phyloP scores from a whole-genome alignment of 1,140 invertebrate species.

The Bombus consobrinus region DNA sequence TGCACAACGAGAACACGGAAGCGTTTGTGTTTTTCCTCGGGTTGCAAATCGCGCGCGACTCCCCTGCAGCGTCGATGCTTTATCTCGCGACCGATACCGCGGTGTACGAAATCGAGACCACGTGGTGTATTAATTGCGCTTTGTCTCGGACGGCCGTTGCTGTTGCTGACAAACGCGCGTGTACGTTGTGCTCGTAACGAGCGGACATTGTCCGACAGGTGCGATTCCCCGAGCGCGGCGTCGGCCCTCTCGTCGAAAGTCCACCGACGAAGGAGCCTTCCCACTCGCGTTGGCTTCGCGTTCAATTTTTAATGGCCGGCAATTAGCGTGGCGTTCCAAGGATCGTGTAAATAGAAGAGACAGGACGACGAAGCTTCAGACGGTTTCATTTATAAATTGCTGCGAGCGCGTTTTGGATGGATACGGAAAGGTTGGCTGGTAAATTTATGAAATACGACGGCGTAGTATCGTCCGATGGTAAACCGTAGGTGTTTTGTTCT shows the following conservation, averaged over 20 bases:
- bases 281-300: not conserved
- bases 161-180: conserved; percentile 34
- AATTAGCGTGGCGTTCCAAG: not conserved
- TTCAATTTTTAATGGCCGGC: conserved; percentile 37
- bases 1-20: conserved; percentile 43
- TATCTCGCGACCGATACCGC: conserved; percentile 39
- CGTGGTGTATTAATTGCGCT: conserved; percentile 63
- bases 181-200: conserved; percentile 61
- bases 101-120: conserved; percentile 6
- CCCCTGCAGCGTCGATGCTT: conserved; percentile 4
- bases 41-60: conserved; percentile 3
- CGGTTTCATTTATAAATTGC: no score
- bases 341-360: not conserved
- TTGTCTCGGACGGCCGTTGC: conserved; percentile 58
- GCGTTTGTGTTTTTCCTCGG: conserved; percentile 8
- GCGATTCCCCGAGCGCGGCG: conserved; percentile 12
- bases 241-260: not conserved
- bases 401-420: rapidly evolving
- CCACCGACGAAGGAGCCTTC: not conserved
- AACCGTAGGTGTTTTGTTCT: rapidly evolving
- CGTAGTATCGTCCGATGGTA: not conserved
- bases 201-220: conserved; percentile 66
- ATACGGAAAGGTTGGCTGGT: not conserved
- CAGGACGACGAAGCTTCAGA: no score
- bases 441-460: not conserved